Base-by-base conservation (phyloP, 2,797 vertebrate genomes). In the Xenops minutus region DNA sequence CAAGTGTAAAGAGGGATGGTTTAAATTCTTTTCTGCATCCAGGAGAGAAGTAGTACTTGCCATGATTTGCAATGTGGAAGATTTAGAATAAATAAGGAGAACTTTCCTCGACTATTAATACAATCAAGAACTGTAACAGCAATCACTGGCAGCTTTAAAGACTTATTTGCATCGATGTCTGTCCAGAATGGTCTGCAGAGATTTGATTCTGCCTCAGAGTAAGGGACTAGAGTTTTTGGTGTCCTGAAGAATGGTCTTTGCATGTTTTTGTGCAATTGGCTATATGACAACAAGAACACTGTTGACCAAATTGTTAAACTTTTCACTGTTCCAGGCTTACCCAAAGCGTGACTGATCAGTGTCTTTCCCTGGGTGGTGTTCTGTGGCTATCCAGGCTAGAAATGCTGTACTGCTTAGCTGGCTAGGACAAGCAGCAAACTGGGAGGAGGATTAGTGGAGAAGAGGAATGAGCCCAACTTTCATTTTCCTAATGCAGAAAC, bases 371-470 rank as follows among this genome's bases (percentile, higher is more conserved):
- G 43, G 68, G 19, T 30, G 64, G 56, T 76, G n/a, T 62, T 56
- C 49, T 0, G 0, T 62, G 48, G 46, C 43, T 55, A 20, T 15
- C 23, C 43, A 71, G 64, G 43, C 29, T 69, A 46, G 27, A 64
- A 92, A 51, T 2, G 7, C 37, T 74, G 81, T 44, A 52, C 18
- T 68, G 9, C 52, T 72, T 43, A 69, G 32, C 2, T 71, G 52
- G 18, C 41, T 92, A 95, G 43, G 67, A 89, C 56, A 61, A 91
- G 75, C 34, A 88, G 82, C 86, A 86, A 96, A 69, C 48, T 80
- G 54, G 3, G 7, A 10, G 6, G 6, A 81, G 17, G 22, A 71
- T 51, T 89, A 58, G 94, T 63, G 80, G 85, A 92, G 16, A 97
- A 96, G 55, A 87, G 80, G 93, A 93, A 85, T 32, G 8, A 87